Base-by-base conservation (phyloP, 92 coral and sea anemone genomes). In the Nematostella vectensis region DNA sequence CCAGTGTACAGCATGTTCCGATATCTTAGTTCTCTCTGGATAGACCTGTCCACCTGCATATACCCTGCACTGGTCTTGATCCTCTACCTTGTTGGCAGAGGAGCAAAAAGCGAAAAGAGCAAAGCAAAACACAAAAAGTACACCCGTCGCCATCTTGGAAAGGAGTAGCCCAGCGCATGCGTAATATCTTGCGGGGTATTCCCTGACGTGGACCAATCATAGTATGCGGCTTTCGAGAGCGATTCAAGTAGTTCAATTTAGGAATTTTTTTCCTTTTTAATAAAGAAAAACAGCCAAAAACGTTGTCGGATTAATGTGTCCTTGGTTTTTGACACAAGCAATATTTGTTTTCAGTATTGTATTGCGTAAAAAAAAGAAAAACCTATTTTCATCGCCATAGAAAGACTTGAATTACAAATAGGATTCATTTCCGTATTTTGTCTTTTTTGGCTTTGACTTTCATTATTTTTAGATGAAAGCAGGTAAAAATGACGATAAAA, bases 131-230 rank as follows among this genome's bases (percentile, higher is more conserved):
- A 53, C 12, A 16, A 83, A n/a, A 2, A 4, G 11, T 12, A 37
- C 1, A 31, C 37, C 53, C 54, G 55, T 29, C 25, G 72, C 82
- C 84, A 77, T 71, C 25, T 66, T 58, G 83, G 44, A 40, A 19
- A 43, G 1, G 13, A 21, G 54, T 4, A 50, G 12, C 3, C n/a
- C 3, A 1, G 61, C 88, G 88, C 87, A 68, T 85, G 88, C 80
- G 95, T 40, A 58, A 3, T n/a, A 29, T 3, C 17, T 2, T 49
- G 54, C 66, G 76, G 83, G 83, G 87, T 76, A 70, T 85, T 80
- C 83, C 95, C 83, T 79, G 75, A 85, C 95, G 95, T 85, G 95
- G 95, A 68, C 95, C 95, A 85, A 85, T 85, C 77, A 33, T n/a
- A n/a, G 40, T 15, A 15, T 33, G 6, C 8, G 15, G 40, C 40